phyloP scores from a whole-genome alignment of 2,113 vertebrate genomes.

The Perca fluviatilis region DNA sequence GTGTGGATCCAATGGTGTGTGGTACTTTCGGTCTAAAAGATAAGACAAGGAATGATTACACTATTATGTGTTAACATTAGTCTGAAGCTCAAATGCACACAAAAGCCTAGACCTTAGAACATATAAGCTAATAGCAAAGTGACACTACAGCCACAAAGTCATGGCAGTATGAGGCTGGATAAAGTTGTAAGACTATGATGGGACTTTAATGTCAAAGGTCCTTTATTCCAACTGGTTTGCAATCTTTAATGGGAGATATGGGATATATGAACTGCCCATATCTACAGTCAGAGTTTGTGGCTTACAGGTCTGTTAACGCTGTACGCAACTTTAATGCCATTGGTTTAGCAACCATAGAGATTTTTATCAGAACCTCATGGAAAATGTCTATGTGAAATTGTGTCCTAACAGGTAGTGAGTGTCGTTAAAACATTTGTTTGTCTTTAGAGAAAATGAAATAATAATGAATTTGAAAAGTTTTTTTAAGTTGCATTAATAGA shows the following conservation, averaged over 20 bases:
- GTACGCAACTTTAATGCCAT: neutral
- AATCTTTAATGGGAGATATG: neutral
- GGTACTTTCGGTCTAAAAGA: neutral
- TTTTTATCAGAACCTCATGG: neutral
- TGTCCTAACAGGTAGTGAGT: neutral
- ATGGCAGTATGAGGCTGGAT: too few species aligned
- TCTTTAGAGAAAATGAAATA: neutral
- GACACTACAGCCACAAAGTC: too few species aligned
- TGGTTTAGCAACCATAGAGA: neutral
- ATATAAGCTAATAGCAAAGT: too few species aligned
- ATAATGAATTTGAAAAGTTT: neutral
- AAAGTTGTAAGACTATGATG: too few species aligned
- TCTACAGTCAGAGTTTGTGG: conserved; percentile 5
- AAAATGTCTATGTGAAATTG: neutral
- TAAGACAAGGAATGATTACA: neutral
- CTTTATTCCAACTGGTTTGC: too few species aligned
- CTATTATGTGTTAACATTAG: neutral
- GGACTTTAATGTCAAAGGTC: too few species aligned
- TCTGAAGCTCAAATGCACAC: neutral
- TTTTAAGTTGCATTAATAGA: neutral
- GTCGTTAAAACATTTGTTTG: neutral
- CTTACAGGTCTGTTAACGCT: neutral
- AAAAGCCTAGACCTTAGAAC: neutral
- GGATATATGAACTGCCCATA: neutral
- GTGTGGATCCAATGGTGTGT: neutral